phyloP scores from a whole-genome alignment of 2,888 invertebrate species.

The Heteromyza rotundicornis region DNA sequence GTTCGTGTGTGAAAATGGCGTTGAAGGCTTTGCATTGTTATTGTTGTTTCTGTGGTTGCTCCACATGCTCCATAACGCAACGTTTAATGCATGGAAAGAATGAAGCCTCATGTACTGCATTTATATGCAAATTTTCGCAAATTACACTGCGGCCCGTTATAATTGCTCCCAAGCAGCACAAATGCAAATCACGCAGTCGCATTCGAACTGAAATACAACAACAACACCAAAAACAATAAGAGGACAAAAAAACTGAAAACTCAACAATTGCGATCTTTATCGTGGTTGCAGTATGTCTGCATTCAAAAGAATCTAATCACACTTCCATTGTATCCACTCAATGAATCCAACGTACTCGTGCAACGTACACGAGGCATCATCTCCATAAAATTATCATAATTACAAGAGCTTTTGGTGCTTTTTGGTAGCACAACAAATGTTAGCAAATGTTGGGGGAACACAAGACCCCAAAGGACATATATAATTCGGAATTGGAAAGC shows the following conservation, averaged over 20 bases:
- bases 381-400: neutral
- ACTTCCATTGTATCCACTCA: constrained; percentile 3
- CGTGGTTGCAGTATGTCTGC: constrained; percentile 24
- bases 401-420: no score
- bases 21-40: neutral
- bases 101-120: constrained; percentile 27
- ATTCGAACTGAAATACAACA: constrained; percentile 39
- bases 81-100: neutral
- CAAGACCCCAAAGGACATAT: no score
- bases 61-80: neutral
- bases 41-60: no score
- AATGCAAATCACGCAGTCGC: constrained; percentile 32
- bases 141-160: constrained; percentile 57
- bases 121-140: constrained; percentile 54
- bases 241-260: no score
- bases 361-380: neutral
- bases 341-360: no score
- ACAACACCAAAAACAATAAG: neutral
- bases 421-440: no score
- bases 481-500: no score
- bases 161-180: constrained; percentile 46
- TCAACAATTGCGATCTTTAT: constrained; percentile 30
- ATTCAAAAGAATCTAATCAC: neutral
- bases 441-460: no score
- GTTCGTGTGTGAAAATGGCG: constrained; percentile 24